Percentiles rank a stretch among this genome's conserved stretches.
Evolutionary conservation across 2,888 invertebrate species (phyloP).

Genomic region (Lottia gigantea): DNA sequence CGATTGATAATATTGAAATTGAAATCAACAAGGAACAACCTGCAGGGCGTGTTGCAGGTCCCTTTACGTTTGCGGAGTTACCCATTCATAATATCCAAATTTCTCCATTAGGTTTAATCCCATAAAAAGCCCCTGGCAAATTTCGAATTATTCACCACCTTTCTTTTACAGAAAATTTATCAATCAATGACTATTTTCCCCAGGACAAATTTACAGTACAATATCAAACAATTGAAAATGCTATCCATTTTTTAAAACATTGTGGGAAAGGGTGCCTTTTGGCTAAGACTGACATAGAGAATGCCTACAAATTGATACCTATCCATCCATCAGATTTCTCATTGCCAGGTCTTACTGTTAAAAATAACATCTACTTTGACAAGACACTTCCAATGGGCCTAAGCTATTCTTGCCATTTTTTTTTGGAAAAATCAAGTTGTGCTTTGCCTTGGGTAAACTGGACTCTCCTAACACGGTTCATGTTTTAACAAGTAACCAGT

Average conservation of each 20-base stretch:
- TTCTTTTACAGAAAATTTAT: too few relatives aligned
- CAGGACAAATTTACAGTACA: too few relatives aligned
- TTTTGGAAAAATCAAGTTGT: neutral
- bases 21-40: neutral
- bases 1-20: neutral
- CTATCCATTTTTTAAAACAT: neutral
- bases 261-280: neutral
- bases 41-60: neutral
- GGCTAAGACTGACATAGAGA: neutral
- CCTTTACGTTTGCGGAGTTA: neutral
- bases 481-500: too few relatives aligned
- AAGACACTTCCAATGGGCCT: conserved; percentile 10
- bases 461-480: neutral
- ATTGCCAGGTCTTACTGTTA: conserved; percentile 1
- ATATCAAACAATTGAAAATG: too few relatives aligned
- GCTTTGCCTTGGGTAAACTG: conserved; percentile 11
- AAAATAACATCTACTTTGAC: conserved; percentile 3
- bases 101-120: neutral
- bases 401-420: conserved; percentile 13
- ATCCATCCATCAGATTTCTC: conserved; percentile 12
- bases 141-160: too few relatives aligned
- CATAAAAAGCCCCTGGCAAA: too few relatives aligned
- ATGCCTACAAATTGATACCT: conserved; percentile 15
- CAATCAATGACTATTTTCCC: too few relatives aligned
- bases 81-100: neutral